Base-by-base conservation (phyloP, 2,888 invertebrate genomes). In the Drosophila kambysellisi region DNA sequence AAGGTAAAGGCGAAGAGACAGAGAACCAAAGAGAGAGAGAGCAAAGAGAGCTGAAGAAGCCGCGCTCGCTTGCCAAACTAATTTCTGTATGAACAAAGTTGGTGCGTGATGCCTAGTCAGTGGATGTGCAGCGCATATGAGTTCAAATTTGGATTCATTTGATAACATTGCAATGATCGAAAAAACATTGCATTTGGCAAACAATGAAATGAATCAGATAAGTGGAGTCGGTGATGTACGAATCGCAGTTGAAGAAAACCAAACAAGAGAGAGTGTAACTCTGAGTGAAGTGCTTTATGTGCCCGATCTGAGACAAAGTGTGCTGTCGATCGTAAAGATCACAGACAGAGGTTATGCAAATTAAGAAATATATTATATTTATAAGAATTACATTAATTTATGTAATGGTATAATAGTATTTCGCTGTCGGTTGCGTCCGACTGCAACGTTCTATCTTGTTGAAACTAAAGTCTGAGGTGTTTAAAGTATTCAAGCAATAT, bases 161-260 rank as follows among this genome's bases (percentile, higher is more conserved):
- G 65, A 52, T 3, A 39, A 51, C 11, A 25, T 64, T 5, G 6
- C 15, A 32, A 29, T 37, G 11, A 17, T 32, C n/a, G 41, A 64
- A 29, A 64, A 64, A 25, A 56, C 57, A 11, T 39, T 57, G 32
- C 50, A 64, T 51, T 64, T 64, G 30, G 57, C 51, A 9, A 51
- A 33, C 15, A 7, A 58, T n/a, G 58, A 41, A 32, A 51, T 41
- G 0, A 25, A 1, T 3, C 25, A 25, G 2, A 25, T 25, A 1
- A 25, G 25, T 25, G 25, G 25, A 25, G 25, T 3, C 25, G 25
- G 25, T 15, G n/a, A 50, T n/a, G 30, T 51, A 6, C 30, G 51
- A n/a, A 51, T 60, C 17, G 32, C 37, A 20, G 20, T 60, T 20
- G 41, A 52, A 32, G 17, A 53, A 3, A 25, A 43, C 3, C 50